A percentile compares a stretch with the other conserved stretches of the same genome.
These are phyloP conservation scores for Bhutanitis thaidina DNA, from an alignment of 2,888 invertebrate genomes.

Conservation along the genomic window DNA sequence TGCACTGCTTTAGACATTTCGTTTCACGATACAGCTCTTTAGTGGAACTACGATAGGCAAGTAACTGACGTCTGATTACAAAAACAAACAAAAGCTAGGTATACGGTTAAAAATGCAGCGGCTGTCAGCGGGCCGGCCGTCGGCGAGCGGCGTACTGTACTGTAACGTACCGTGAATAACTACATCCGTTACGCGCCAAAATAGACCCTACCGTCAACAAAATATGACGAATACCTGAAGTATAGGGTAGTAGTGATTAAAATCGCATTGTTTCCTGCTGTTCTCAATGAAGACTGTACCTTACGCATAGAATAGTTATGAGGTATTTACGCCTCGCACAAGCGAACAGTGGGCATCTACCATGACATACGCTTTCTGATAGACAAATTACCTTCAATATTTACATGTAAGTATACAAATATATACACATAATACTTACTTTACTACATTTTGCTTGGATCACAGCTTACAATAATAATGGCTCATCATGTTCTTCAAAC, in stretches of 20 bases:
- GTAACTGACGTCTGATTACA: slow-evolving; percentile 43
- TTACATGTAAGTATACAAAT: too few species aligned
- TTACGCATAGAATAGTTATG: slow-evolving; percentile 29
- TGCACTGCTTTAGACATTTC: not conserved
- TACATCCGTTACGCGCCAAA: slow-evolving; percentile 41
- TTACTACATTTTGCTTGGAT: too few species aligned
- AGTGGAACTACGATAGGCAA: slow-evolving; percentile 20
- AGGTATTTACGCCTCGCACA: slow-evolving; percentile 5
- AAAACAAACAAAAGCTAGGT: slow-evolving; percentile 57
- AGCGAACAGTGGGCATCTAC: not conserved
- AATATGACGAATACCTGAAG: slow-evolving; percentile 25
- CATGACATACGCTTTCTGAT: not conserved
- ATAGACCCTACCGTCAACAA: slow-evolving; percentile 28
- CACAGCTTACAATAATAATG: too few species aligned
- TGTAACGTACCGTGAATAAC: slow-evolving; percentile 50
- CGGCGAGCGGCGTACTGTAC: slow-evolving; percentile 49
- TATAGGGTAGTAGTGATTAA: slow-evolving; percentile 54
- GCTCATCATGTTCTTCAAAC: too few species aligned
- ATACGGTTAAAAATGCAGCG: slow-evolving; percentile 51
- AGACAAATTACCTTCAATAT: too few species aligned
- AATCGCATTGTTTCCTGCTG: slow-evolving; percentile 63
- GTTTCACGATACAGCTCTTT: slow-evolving; percentile 14
- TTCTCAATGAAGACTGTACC: slow-evolving; percentile 51
- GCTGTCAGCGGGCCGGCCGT: slow-evolving; percentile 41
- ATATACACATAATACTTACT: too few species aligned